Base-by-base conservation (phyloP, 1,140 invertebrate genomes). In the Micrasema longulum region DNA sequence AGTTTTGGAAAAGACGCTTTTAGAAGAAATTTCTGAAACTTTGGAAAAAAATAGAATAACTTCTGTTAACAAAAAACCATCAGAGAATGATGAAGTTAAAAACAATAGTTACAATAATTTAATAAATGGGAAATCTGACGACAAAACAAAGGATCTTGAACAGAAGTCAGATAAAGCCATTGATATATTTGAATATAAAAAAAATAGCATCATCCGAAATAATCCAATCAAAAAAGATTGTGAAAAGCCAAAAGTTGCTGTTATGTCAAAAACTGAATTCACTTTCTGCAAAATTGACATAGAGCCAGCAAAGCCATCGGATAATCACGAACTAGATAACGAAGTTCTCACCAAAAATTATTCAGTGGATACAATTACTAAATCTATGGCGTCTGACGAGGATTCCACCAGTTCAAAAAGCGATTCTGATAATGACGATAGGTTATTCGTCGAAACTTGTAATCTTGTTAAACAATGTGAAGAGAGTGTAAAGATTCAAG, bases 1-100 rank as follows among this genome's bases (percentile, higher is more conserved):
- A 35, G 81, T 84, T 68, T 86, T 87, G 76, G 89, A 91, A 80
- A 91, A 90, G 78, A 89, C 89, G 0, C 77, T 91, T 57, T 76
- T 91, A 1, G 89, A 91, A 77, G 89, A 91, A 82, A 91, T 91
- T 76, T 89, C 88, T 1, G 89, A 91, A 79, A 91, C 89, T 2
- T 81, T 91, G 71, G 87, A 88, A 78, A 86, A 87, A 70, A 85
- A 85, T 53, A 79, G 83, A 76, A 80, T 84, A 57, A 77, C 74
- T 57, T 78, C 78, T 60, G 76, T 76, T 20, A 81, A 79, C 47
- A 81, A 79, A 43, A 81, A 78, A 53, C 77, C 80, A 1, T 26
- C 20, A 14, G 63, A 75, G 26, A 75, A 50, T 38, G 43, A 36
- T 9, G 69, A 72, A 26, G 18, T 65, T 4, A 75, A 75, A 36